Conservation (phyloP, 2,113 vertebrate genomes). For the Holacanthus passer region DNA sequence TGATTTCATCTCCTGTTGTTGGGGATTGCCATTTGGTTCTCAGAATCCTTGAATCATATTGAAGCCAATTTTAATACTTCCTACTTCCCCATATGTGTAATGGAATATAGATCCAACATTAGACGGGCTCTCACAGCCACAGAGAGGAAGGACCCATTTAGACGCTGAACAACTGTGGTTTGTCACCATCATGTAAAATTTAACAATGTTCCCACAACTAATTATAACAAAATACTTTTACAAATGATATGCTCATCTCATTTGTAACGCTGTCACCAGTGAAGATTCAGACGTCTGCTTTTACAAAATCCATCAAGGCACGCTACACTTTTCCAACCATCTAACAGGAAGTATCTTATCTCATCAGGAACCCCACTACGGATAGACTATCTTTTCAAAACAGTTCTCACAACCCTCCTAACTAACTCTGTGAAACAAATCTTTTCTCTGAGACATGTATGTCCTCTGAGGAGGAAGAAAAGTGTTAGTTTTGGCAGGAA, state of each 20-base stretch:
- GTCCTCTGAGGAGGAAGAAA: constrained; percentile 41
- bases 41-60: constrained; percentile 48
- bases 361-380: constrained; percentile 14
- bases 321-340: constrained; percentile 16
- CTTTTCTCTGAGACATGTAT: constrained; percentile 40
- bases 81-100: constrained; percentile 34
- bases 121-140: not conserved
- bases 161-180: not conserved
- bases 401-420: constrained; percentile 9
- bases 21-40: constrained; percentile 53
- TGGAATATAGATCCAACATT: constrained; percentile 9
- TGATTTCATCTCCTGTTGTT: constrained; percentile 49
- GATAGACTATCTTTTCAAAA: constrained; percentile 41
- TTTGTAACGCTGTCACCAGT: not conserved
- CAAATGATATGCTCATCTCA: not conserved
- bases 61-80: constrained; percentile 34
- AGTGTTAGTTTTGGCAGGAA: constrained; percentile 65
- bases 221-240: not conserved
- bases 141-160: constrained; percentile 13
- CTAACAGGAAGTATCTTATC: constrained; percentile 60
- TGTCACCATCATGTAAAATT: constrained; percentile 13
- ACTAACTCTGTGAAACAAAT: constrained; percentile 37
- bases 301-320: constrained; percentile 1
- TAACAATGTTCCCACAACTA: not conserved
- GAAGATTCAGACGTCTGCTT: not conserved